phyloP scores from a whole-genome alignment of 2,888 invertebrate species.

The Altica lythri region DNA sequence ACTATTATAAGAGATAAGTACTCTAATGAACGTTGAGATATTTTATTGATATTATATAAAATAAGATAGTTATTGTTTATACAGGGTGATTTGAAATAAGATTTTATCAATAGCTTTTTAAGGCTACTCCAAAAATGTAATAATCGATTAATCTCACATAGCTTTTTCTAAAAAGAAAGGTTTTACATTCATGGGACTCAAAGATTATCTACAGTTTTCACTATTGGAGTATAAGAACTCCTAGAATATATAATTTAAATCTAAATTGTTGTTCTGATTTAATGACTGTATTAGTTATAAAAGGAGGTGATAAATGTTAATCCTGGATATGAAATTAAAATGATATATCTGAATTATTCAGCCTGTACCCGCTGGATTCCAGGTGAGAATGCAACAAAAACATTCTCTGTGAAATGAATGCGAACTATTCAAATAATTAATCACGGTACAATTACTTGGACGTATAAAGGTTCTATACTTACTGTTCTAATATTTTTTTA shows the following conservation, averaged over 20 bases:
- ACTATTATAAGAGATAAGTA: slow-evolving; percentile 24
- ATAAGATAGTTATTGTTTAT: slow-evolving; percentile 23
- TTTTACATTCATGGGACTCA: no score
- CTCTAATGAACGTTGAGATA: slow-evolving; percentile 28
- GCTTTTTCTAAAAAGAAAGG: no score
- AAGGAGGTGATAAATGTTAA: no score
- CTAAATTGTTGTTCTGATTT: no score
- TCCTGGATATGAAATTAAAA: background rate
- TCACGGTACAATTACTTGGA: slow-evolving; percentile 41
- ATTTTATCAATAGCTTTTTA: no score
- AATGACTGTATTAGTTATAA: no score
- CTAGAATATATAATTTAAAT: no score
- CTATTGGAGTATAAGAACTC: no score
- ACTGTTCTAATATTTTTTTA: slow-evolving; percentile 40
- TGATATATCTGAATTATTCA: slow-evolving; percentile 3
- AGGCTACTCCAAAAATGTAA: no score
- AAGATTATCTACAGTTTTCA: no score
- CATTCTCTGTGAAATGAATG: slow-evolving; percentile 18
- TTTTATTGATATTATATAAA: slow-evolving; percentile 24
- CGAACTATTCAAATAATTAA: slow-evolving; percentile 32
- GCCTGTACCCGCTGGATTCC: slow-evolving; percentile 14
- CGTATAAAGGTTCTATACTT: slow-evolving; percentile 38
- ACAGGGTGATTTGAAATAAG: no score
- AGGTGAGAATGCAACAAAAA: slow-evolving; percentile 24
- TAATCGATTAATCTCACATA: no score